phyloP scores from a whole-genome alignment of 2,797 vertebrate genomes.

The Micrastur ruficollis region DNA sequence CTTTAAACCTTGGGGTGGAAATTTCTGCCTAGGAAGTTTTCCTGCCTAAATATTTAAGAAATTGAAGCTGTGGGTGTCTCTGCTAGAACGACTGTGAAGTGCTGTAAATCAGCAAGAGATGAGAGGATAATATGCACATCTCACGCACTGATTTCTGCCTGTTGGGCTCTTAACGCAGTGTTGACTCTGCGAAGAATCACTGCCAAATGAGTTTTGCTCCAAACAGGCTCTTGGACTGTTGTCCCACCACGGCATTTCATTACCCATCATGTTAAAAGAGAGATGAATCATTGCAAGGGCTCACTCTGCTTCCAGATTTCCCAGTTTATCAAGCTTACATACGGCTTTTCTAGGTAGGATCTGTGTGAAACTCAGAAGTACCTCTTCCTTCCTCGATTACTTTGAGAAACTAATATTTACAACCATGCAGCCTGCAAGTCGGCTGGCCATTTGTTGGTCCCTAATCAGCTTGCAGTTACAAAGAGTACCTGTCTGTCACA shows the following conservation, averaged over 20 bases:
- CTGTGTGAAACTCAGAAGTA: not conserved
- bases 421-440: not conserved
- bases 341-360: not conserved
- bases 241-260: constrained; percentile 55
- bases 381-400: not conserved
- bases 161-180: not conserved
- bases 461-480: not conserved
- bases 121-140: not conserved
- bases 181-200: constrained; percentile 26
- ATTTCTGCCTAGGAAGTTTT: constrained; percentile 14
- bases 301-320: not conserved
- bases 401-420: not conserved
- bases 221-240: constrained; percentile 26
- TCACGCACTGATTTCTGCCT: constrained; percentile 20
- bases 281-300: constrained; percentile 37
- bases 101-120: constrained; percentile 37
- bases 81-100: not conserved
- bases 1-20: not conserved
- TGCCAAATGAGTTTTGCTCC: constrained; percentile 47
- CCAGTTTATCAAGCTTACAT: not conserved
- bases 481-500: not conserved
- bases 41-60: constrained; percentile 44
- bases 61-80: constrained; percentile 3
- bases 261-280: constrained; percentile 47
- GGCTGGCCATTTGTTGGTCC: not conserved